Evolutionary conservation across 2,888 invertebrate species (phyloP).

Genomic region (Leucoma salicis): DNA sequence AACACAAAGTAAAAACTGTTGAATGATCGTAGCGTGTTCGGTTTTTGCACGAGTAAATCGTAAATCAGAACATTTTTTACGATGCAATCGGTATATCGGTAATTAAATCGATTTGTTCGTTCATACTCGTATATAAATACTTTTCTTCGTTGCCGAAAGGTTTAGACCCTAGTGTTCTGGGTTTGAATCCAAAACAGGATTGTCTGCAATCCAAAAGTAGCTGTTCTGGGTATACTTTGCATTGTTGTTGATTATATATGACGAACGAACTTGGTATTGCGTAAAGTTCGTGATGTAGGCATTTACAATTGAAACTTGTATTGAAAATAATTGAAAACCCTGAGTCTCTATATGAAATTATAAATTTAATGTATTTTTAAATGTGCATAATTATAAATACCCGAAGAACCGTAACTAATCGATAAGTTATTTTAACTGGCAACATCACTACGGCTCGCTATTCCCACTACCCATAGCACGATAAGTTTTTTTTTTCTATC

Average conservation of each 20-base stretch:
- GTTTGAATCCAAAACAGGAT: no score
- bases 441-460: conserved; percentile 37
- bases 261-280: no score
- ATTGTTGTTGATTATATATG: no score
- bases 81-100: conserved; percentile 17
- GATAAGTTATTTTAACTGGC: conserved; percentile 6
- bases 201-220: no score
- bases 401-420: conserved; percentile 7
- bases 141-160: not conserved
- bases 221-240: no score
- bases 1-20: conserved; percentile 17
- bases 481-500: conserved; percentile 50
- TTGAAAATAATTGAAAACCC: no score
- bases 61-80: conserved; percentile 21
- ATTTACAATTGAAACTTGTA: no score
- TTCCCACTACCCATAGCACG: conserved; percentile 50
- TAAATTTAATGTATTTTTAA: no score
- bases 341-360: no score
- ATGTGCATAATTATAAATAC: not conserved
- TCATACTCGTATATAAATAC: not conserved
- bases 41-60: conserved; percentile 16
- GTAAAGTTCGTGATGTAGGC: no score
- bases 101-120: conserved; percentile 10
- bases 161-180: no score
- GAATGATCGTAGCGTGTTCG: conserved; percentile 24